Evolutionary conservation across 2,797 vertebrate genomes (phyloP).

Genomic region (Hippocampus kuda): DNA sequence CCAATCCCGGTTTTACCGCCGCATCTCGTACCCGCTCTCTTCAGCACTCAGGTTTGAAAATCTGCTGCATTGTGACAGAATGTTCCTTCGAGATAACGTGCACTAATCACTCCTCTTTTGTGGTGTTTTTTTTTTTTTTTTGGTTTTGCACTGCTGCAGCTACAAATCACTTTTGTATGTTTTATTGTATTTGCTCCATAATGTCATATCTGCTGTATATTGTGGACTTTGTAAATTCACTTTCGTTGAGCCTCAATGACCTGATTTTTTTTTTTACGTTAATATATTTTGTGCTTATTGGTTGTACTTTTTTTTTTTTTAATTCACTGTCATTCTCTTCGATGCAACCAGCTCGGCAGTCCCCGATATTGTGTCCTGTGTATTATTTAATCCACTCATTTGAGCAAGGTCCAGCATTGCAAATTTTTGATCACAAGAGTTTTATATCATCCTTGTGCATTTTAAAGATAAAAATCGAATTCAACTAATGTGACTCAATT

Average conservation of each 20-base stretch:
- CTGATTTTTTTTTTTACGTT: background rate
- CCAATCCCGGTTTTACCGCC: background rate
- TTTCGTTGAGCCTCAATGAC: background rate
- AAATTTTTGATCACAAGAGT: too few species aligned
- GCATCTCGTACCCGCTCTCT: background rate
- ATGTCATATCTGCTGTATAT: slow-evolving; percentile 4
- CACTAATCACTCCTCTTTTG: slow-evolving; percentile 9
- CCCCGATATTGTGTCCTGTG: background rate
- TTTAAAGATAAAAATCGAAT: background rate
- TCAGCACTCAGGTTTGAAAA: slow-evolving; percentile 22
- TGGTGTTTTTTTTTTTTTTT: background rate
- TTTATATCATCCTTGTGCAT: background rate
- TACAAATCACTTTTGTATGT: background rate
- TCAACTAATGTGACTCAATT: background rate
- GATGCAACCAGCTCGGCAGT: background rate
- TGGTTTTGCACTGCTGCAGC: background rate
- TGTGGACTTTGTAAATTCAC: slow-evolving; percentile 1
- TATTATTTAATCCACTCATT: background rate
- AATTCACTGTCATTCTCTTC: background rate
- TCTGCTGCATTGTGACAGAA: slow-evolving; percentile 13
- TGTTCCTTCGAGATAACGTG: slow-evolving; percentile 8
- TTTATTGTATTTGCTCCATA: background rate
- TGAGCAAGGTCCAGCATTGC: background rate
- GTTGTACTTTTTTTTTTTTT: background rate
- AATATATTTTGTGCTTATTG: background rate